Percentiles rank a stretch among this genome's conserved stretches.
Evolutionary conservation across 2,797 vertebrate species (phyloP).

Genomic region (Rallus crepitans): DNA sequence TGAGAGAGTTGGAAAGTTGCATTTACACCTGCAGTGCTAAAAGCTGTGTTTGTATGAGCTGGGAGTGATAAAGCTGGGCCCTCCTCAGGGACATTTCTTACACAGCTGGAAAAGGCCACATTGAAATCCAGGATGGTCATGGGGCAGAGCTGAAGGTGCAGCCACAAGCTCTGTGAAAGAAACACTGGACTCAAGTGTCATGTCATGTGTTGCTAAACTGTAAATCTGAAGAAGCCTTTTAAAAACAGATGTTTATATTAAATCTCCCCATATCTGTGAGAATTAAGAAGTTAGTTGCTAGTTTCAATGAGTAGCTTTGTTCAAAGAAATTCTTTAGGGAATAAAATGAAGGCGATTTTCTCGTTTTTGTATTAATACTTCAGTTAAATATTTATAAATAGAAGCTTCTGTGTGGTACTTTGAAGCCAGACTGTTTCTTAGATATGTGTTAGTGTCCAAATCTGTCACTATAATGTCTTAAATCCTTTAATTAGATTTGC

Average conservation of each 20-base stretch:
- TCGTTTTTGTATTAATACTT: background rate
- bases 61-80: background rate
- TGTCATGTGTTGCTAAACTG: background rate
- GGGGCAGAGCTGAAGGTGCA: background rate
- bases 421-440: conserved; percentile 35
- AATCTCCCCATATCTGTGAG: background rate
- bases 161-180: background rate
- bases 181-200: background rate
- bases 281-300: background rate
- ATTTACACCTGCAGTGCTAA: background rate
- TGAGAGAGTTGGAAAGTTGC: background rate
- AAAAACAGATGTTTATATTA: background rate
- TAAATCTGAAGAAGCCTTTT: background rate
- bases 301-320: background rate
- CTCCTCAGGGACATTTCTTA: fast-evolving
- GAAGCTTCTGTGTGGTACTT: conserved; percentile 12
- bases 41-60: fast-evolving
- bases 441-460: conserved; percentile 16
- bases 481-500: conserved; percentile 16
- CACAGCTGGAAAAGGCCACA: background rate
- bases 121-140: background rate
- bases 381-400: conserved; percentile 47
- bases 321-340: background rate
- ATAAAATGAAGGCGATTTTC: background rate
- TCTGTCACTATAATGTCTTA: background rate